Percentiles rank a stretch among this genome's conserved stretches.
These are phyloP conservation scores for Myathropa florea DNA, from an alignment of 2,888 invertebrate species.

Conservation along the genomic window DNA sequence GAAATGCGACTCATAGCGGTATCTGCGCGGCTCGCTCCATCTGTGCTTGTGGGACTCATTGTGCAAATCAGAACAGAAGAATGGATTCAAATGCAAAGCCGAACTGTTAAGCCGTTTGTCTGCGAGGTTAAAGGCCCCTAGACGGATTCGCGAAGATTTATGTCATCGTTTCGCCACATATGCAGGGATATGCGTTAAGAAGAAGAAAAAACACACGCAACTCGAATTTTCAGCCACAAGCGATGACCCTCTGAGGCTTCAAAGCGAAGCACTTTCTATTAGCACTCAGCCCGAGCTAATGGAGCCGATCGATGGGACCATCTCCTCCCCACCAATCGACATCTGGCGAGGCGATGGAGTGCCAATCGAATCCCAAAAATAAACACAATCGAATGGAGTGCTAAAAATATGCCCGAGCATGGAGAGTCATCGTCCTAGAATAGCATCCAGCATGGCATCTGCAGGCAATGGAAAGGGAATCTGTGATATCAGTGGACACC, in stretches of 20 bases:
- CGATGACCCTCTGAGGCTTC: not conserved
- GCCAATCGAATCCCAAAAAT: not conserved
- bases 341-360: not conserved
- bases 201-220: not conserved
- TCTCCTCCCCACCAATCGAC: no score
- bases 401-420: slow-evolving; percentile 26
- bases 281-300: not conserved
- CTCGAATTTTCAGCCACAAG: not conserved
- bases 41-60: not conserved
- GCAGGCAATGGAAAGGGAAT: slow-evolving; percentile 4
- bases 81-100: not conserved
- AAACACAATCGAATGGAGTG: not conserved
- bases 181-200: not conserved
- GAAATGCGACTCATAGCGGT: slow-evolving; percentile 22
- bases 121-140: slow-evolving; percentile 30
- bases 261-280: not conserved
- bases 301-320: no score
- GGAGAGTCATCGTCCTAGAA: slow-evolving; percentile 31
- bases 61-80: slow-evolving; percentile 8
- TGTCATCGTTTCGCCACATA: no score
- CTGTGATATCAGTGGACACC: not conserved
- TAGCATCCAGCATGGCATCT: not conserved
- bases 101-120: not conserved
- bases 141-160: not conserved
- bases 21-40: not conserved